A percentile compares a stretch with the other conserved stretches of the same genome.
phyloP scores from a whole-genome alignment of 2,888 invertebrate species.

The Nasonovia ribisnigri region DNA sequence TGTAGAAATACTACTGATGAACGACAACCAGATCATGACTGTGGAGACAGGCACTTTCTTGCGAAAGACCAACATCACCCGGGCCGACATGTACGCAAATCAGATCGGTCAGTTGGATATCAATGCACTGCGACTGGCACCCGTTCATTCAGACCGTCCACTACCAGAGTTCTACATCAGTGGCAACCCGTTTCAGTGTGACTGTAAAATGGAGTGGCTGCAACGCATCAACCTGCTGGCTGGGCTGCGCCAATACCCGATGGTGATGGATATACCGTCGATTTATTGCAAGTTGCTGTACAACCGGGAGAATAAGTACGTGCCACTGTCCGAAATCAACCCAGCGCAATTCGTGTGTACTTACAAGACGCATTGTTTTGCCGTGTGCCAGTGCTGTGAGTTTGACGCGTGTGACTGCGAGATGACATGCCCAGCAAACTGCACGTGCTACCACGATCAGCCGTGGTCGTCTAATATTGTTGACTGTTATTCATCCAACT shows the following conservation, averaged over 20 bases:
- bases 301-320: slow-evolving; percentile 85
- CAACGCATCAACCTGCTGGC: slow-evolving; percentile 89
- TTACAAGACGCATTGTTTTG: slow-evolving; percentile 93
- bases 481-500: slow-evolving; percentile 86
- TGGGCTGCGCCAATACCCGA: slow-evolving; percentile 87
- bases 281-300: slow-evolving; percentile 90
- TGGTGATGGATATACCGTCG: slow-evolving; percentile 89
- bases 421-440: slow-evolving; percentile 94
- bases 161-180: slow-evolving; percentile 93
- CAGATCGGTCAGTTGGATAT: slow-evolving; percentile 91
- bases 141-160: slow-evolving; percentile 81
- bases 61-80: slow-evolving; percentile 87
- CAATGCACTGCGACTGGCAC: slow-evolving; percentile 86
- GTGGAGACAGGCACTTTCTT: slow-evolving; percentile 92
- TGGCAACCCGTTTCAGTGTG: slow-evolving; percentile 94
- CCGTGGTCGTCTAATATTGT: slow-evolving; percentile 94
- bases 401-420: slow-evolving; percentile 98
- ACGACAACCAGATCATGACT: slow-evolving; percentile 87
- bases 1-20: slow-evolving; percentile 87
- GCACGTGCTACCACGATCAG: slow-evolving; percentile 95
- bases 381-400: slow-evolving; percentile 95
- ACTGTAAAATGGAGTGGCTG: slow-evolving; percentile 96
- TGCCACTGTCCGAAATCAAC: slow-evolving; percentile 88
- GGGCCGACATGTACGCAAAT: slow-evolving; percentile 93
- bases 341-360: slow-evolving; percentile 92